Evolutionary conservation across 2,888 invertebrate genomes (phyloP), one percentile per base, ranked within the genome.

Genomic region (Tiphia femorata): DNA sequence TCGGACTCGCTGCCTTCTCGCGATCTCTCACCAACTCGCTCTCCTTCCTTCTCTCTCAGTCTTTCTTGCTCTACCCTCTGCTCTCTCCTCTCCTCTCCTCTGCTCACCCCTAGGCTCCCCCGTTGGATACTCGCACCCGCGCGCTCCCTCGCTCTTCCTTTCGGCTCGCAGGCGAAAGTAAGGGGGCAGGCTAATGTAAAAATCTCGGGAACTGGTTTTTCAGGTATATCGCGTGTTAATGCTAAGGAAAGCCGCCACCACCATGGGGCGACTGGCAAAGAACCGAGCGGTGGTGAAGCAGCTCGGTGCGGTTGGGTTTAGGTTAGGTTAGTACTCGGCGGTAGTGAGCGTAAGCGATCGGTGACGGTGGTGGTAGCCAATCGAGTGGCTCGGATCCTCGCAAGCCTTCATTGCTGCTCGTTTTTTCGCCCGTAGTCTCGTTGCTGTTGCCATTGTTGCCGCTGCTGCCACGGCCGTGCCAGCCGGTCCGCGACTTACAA

Each of bases 181-280:
- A 75, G 72, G 70, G 64, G n/a, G n/a, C n/a, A n/a, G n/a, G 72
- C 64, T 72, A 70, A 70, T 51, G 40, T 61, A 65, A 65, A 69
- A 76, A 70, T 61, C 30, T 53, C 53, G 67, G 65, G 78, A 80
- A 80, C 79, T 81, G 80, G 81, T 81, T 80, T 78, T 78, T 76
- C 79, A 71, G 69, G 75, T 77, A 76, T 76, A 69, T 67, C 67
- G 67, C 70, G 68, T 66, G 70, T 72, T 75, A 75, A 76, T 68
- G 70, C 68, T 71, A 71, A 71, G 70, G 69, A 73, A 70, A 65
- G 66, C 66, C 65, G 61, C 59, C 41, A 7, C n/a, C n/a, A 57
- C 49, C 50, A 63, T 52, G 51, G 23, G 46, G 33, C 3, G 12
- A 12, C 10, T 29, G 12, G 10, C 29, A 12, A 12, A 29, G 6